Percentiles rank a stretch among this genome's conserved stretches.
Conservation (phyloP, 2,888 invertebrate species). For the Lithophane leautieri region DNA sequence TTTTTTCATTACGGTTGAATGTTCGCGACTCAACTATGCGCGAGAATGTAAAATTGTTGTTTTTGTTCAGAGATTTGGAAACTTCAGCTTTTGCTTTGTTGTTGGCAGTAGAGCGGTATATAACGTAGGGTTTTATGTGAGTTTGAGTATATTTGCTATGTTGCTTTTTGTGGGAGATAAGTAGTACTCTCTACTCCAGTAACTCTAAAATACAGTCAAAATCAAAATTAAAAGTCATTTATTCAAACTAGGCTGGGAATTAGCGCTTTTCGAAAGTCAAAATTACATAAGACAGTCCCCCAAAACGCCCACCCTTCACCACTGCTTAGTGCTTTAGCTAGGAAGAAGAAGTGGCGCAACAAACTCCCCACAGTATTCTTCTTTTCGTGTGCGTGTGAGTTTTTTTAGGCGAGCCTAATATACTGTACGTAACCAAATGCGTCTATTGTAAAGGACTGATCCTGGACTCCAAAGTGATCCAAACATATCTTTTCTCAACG, state of each 20-base stretch:
- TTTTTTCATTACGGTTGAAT: constrained; percentile 60
- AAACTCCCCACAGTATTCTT: too few species aligned
- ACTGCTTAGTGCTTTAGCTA: too few species aligned
- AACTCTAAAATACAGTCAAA: background rate
- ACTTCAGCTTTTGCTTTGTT: constrained; percentile 40
- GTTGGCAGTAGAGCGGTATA: constrained; percentile 3
- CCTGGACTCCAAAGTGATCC: background rate
- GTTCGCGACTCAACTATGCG: constrained; percentile 52
- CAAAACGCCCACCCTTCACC: too few species aligned
- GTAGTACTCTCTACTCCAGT: background rate
- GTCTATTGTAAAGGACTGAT: background rate
- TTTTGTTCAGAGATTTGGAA: constrained; percentile 48
- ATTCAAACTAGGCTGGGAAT: too few species aligned
- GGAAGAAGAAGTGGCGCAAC: too few species aligned
- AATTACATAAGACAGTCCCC: too few species aligned
- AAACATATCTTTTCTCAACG: background rate
- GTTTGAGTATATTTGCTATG: background rate
- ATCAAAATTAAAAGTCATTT: too few species aligned
- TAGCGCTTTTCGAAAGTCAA: too few species aligned
- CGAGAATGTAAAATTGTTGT: constrained; percentile 45
- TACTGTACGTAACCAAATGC: background rate
- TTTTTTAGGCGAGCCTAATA: background rate
- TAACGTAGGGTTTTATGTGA: constrained; percentile 6
- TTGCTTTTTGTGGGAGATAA: background rate
- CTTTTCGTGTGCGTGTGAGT: background rate